Conservation (phyloP, 2,797 vertebrate genomes). For the Helicolenus hilgendorfi region DNA sequence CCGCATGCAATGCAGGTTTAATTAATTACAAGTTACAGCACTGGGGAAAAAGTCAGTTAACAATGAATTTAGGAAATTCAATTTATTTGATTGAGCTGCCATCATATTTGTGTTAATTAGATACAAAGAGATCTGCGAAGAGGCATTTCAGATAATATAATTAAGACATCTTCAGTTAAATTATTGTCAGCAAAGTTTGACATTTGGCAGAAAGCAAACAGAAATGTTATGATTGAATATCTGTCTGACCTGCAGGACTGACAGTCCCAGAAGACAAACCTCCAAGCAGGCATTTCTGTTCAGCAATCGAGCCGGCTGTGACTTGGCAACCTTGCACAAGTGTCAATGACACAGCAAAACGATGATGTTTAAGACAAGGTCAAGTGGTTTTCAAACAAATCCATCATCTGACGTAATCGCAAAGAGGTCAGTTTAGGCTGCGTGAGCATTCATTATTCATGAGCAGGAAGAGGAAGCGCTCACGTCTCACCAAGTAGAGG, state of each 20-base stretch:
- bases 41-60: neutral
- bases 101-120: conserved; percentile 23
- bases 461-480: conserved; percentile 39
- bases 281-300: neutral
- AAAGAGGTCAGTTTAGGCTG: conserved; percentile 67
- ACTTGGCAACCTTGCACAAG: conserved; percentile 44
- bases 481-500: conserved; percentile 63
- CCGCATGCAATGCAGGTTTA: neutral
- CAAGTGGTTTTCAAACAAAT: conserved; percentile 71
- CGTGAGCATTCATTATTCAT: conserved; percentile 79
- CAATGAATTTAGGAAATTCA: conserved; percentile 1
- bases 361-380: conserved; percentile 68
- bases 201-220: conserved; percentile 12
- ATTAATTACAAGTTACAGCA: neutral
- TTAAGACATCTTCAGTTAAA: conserved; percentile 22
- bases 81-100: conserved; percentile 14
- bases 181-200: conserved; percentile 18
- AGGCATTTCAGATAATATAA: conserved; percentile 16
- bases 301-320: conserved; percentile 9
- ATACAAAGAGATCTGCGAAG: neutral
- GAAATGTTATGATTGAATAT: conserved; percentile 18
- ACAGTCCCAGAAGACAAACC: neutral
- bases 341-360: conserved; percentile 57
- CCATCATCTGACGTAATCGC: conserved; percentile 72
- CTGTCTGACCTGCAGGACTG: conserved; percentile 16